A percentile compares a stretch with the other conserved stretches of the same genome.
These are phyloP conservation scores for Philaethria dido DNA, from an alignment of 2,888 invertebrate genomes.

Conservation along the genomic window DNA sequence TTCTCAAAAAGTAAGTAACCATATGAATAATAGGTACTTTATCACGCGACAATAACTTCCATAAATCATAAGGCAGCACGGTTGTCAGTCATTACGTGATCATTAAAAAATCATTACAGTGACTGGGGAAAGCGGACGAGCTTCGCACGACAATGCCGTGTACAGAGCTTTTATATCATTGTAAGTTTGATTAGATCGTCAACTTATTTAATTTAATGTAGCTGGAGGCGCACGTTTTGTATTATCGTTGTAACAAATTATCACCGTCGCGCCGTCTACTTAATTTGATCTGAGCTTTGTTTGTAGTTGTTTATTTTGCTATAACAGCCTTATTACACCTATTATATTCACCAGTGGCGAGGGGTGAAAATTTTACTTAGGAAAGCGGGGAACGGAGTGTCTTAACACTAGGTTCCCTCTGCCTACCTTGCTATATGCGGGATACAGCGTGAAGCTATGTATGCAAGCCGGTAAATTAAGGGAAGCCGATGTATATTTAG, in stretches of 20 bases:
- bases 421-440: too few species aligned
- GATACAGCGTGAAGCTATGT: too few species aligned
- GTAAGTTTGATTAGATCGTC: conserved; percentile 21
- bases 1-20: conserved; percentile 39
- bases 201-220: conserved; percentile 14
- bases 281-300: not conserved
- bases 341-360: too few species aligned
- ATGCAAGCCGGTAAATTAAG: too few species aligned
- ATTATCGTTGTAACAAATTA: not conserved
- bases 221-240: not conserved
- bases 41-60: conserved; percentile 69
- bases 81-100: conserved; percentile 74
- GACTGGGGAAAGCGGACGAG: conserved; percentile 21
- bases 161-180: conserved; percentile 17
- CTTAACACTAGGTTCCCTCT: too few species aligned
- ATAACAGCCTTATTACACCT: too few species aligned
- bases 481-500: too few species aligned
- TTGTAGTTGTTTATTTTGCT: too few species aligned
- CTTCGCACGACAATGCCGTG: conserved; percentile 1
- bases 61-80: conserved; percentile 69
- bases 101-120: conserved; percentile 80
- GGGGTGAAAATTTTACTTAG: too few species aligned
- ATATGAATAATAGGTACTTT: conserved; percentile 48
- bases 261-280: not conserved
- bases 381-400: too few species aligned